Conservation (phyloP, 23 tunicate genomes). For the Aplidium turbinatum region DNA sequence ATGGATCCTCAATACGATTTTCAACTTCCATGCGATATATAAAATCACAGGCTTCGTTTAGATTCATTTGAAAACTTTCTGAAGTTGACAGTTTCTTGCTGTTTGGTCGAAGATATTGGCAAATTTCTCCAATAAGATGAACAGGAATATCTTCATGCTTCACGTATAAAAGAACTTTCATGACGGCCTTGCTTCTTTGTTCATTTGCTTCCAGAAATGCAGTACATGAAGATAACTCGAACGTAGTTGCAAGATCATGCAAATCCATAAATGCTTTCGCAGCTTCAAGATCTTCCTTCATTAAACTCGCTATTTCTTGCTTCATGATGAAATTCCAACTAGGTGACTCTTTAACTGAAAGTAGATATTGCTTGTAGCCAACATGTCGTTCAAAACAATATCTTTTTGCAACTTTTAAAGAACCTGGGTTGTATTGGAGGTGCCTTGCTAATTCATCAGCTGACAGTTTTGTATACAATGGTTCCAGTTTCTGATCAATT, state of each 20-base stretch:
- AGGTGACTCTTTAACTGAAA: neutral
- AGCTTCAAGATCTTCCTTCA: neutral
- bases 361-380: neutral
- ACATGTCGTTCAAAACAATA: slow-evolving; percentile 3
- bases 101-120: slow-evolving; percentile 2
- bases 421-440: slow-evolving; percentile 6
- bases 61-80: slow-evolving; percentile 12
- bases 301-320: no score
- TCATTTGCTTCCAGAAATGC: neutral
- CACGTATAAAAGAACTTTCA: neutral
- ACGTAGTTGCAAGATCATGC: no score
- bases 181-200: neutral
- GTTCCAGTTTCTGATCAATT: no score
- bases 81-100: neutral
- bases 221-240: neutral
- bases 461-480: no score
- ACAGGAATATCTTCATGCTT: slow-evolving; percentile 13
- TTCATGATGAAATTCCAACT: no score
- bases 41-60: slow-evolving; percentile 13
- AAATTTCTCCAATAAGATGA: slow-evolving; percentile 27
- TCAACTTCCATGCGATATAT: slow-evolving; percentile 8
- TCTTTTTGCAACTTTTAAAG: neutral
- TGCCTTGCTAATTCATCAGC: neutral
- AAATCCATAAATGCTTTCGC: neutral
- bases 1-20: neutral